These are phyloP conservation scores for Nomada ruficornis DNA, from an alignment of 2,888 invertebrate genomes.

Conservation along the genomic window DNA sequence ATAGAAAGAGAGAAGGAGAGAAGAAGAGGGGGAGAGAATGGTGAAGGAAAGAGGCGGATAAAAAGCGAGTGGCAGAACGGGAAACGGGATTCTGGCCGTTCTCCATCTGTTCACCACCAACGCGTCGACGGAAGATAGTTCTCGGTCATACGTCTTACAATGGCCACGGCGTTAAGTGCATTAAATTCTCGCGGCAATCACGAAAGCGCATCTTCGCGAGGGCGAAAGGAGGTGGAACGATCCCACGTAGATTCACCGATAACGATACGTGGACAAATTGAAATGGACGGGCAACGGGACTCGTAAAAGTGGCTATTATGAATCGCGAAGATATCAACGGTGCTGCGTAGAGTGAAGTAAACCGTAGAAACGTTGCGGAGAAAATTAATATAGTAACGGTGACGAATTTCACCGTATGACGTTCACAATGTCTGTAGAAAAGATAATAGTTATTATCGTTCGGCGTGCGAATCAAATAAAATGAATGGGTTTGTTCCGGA, in stretches of 20 bases:
- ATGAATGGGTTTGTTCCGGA: too few species aligned
- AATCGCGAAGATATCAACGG: too few species aligned
- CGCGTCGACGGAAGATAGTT: constrained; percentile 19
- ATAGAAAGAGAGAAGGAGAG: too few species aligned
- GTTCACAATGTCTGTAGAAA: too few species aligned
- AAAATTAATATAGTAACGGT: too few species aligned
- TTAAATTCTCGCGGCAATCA: constrained; percentile 8
- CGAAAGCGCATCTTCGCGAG: background rate
- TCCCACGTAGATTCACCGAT: constrained; percentile 12
- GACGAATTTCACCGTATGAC: too few species aligned
- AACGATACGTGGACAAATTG: constrained; percentile 24
- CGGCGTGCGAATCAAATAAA: too few species aligned
- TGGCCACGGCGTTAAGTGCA: constrained; percentile 5
- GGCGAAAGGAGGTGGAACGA: background rate
- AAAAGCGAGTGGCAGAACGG: constrained; percentile 20
- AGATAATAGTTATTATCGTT: too few species aligned
- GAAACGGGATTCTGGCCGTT: constrained; percentile 30
- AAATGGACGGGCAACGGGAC: background rate
- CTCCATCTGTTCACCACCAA: constrained; percentile 45
- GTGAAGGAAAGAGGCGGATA: constrained; percentile 6
- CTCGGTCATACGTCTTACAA: constrained; percentile 8
- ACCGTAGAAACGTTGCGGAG: too few species aligned
- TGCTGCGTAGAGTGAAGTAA: too few species aligned
- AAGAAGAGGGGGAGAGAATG: background rate
- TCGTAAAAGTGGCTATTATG: background rate